These are phyloP conservation scores for Eclectus roratus DNA, from an alignment of 2,113 vertebrate genomes.

Conservation along the genomic window DNA sequence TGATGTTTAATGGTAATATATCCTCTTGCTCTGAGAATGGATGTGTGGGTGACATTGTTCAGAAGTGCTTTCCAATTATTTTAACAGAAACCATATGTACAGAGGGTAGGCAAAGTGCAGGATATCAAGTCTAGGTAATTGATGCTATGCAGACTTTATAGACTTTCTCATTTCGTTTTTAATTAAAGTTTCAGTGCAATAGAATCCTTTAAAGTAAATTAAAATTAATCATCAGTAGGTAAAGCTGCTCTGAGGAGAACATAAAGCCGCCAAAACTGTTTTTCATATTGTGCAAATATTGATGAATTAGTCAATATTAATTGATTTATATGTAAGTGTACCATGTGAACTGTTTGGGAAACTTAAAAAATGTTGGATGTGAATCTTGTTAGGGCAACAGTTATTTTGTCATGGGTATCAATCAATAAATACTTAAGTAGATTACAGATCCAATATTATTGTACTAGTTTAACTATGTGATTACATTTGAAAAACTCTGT, in stretches of 20 bases:
- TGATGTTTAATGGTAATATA: conserved; percentile 70
- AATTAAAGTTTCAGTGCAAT: conserved; percentile 66
- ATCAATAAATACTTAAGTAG: conserved; percentile 67
- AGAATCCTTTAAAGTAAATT: conserved; percentile 69
- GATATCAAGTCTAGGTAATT: conserved; percentile 38
- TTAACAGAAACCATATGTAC: conserved; percentile 74
- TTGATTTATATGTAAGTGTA: conserved; percentile 54
- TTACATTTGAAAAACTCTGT: not conserved
- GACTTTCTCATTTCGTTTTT: conserved; percentile 59
- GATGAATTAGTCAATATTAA: conserved; percentile 60
- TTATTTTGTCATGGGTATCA: conserved; percentile 51
- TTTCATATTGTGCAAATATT: conserved; percentile 65
- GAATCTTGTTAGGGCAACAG: conserved; percentile 61
- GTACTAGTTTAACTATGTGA: not conserved
- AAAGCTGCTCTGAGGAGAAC: conserved; percentile 41
- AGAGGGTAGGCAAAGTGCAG: conserved; percentile 25
- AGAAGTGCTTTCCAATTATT: conserved; percentile 66
- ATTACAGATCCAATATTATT: conserved; percentile 56
- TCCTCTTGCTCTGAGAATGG: conserved; percentile 58
- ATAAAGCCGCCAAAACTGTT: conserved; percentile 57
- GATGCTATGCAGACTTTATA: conserved; percentile 66
- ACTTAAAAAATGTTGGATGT: conserved; percentile 49
- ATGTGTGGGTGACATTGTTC: conserved; percentile 73
- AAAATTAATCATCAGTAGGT: conserved; percentile 66
- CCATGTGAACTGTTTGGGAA: conserved; percentile 40